Evolutionary conservation across 2,113 vertebrate genomes (phyloP), one percentile per base, ranked within the genome.

Genomic region (Hyperopisus bebe): DNA sequence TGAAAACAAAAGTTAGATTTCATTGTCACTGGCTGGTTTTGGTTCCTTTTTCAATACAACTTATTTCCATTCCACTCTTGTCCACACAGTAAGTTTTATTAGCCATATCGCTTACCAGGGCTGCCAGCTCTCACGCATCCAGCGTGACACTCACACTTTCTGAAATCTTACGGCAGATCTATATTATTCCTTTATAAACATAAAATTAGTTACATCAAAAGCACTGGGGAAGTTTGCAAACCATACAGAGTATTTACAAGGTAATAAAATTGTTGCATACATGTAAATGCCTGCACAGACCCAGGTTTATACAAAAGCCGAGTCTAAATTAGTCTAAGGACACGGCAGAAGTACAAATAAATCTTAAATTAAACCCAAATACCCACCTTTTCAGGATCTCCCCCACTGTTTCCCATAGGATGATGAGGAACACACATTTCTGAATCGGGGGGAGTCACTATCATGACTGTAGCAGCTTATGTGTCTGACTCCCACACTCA

Each of bases 1-100:
- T 46, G 55, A 88, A 58, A 66, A 46, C 31, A 58, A 62, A 27
- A 46, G 62, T 8, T n/a, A 47, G 11, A 51, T 11, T 48, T 77
- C 70, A 88, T 31, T 88, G 88, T 77, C 44, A 77, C 27, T 80
- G 5, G 17, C 39, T 44, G 27, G 47, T 47, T 10, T 80, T 51
- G 27, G 88, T 88, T 88, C 88, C 88, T 80, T 88, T 35, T 48
- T 47, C 46, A 48, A 35, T 50, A 88, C 46, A 24, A 44, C 74
- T 27, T 58, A 70, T 46, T 66, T 44, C 46, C 39, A 44, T 46
- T 39, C 55, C 10, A 3, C 24, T 88, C 44, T 24, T 11, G n/a
- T 70, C n/a, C 62, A 70, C 62, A 31, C n/a, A 31, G 62, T 31
- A 70, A 11, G n/a, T 31, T 66, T 70, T 31, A 70, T 70, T 5